phyloP scores from a whole-genome alignment of 2,888 invertebrate species.

The Philereme transversata region DNA sequence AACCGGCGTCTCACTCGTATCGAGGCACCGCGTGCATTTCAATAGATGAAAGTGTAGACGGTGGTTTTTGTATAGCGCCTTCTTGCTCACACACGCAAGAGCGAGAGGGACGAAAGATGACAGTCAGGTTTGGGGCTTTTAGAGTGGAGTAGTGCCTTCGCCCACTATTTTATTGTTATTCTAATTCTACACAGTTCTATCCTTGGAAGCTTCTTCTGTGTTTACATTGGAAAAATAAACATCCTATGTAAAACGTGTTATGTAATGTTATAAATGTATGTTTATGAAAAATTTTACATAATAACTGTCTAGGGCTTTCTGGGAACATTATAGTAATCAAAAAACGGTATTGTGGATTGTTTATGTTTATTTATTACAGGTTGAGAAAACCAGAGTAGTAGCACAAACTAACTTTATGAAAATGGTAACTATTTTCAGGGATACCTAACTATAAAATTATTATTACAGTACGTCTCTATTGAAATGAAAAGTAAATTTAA shows the following conservation, averaged over 20 bases:
- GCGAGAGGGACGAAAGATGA: constrained; percentile 59
- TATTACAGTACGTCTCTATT: constrained; percentile 7
- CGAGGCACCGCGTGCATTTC: constrained; percentile 80
- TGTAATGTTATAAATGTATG: not conserved
- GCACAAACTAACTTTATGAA: constrained; percentile 75
- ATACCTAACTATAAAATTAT: constrained; percentile 60
- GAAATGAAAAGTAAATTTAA: not conserved
- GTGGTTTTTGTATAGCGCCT: constrained; percentile 80
- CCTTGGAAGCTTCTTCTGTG: constrained; percentile 30
- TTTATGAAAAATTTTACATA: not conserved
- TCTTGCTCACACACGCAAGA: constrained; percentile 62
- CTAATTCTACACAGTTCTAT: constrained; percentile 56
- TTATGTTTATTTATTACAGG: constrained; percentile 77
- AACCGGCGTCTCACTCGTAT: constrained; percentile 73
- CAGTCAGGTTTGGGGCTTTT: constrained; percentile 62
- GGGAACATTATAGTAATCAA: constrained; percentile 46
- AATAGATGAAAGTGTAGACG: constrained; percentile 82
- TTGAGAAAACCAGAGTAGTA: constrained; percentile 82
- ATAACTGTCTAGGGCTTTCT: not conserved
- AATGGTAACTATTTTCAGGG: constrained; percentile 84
- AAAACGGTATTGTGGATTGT: constrained; percentile 62
- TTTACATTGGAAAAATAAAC: constrained; percentile 31
- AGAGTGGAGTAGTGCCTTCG: constrained; percentile 70
- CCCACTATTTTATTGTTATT: constrained; percentile 75
- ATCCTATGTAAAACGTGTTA: constrained; percentile 11